A percentile compares a stretch with the other conserved stretches of the same genome.
These are phyloP conservation scores for Emydoidea blandingii DNA, from an alignment of 2,797 vertebrate genomes.

Conservation along the genomic window DNA sequence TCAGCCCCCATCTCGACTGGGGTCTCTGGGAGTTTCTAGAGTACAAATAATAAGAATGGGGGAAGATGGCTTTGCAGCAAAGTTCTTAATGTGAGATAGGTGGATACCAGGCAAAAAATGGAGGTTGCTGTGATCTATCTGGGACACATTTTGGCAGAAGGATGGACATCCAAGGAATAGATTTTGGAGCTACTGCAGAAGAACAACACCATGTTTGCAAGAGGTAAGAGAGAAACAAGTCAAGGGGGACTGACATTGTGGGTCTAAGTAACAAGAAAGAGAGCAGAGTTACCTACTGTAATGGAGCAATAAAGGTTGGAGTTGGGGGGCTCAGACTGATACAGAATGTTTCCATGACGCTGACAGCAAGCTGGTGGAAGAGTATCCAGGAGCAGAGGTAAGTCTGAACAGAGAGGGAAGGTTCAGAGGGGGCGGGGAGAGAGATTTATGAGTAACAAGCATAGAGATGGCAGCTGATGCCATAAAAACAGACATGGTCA, in stretches of 20 bases:
- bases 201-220: slow-evolving; percentile 1
- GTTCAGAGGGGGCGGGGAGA: slow-evolving; percentile 19
- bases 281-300: accelerated
- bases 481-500: not conserved
- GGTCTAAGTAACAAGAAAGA: slow-evolving; percentile 7
- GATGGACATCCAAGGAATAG: not conserved
- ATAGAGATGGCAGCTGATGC: slow-evolving; percentile 39
- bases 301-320: slow-evolving; percentile 3
- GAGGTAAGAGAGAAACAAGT: not conserved
- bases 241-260: not conserved
- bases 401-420: slow-evolving; percentile 60
- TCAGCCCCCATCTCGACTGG: not conserved
- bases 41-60: not conserved
- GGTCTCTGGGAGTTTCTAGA: not conserved
- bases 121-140: not conserved
- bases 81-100: not conserved
- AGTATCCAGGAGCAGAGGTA: slow-evolving; percentile 58
- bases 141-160: not conserved
- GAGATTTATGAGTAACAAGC: slow-evolving; percentile 59
- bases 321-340: slow-evolving; percentile 46
- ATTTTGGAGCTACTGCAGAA: slow-evolving; percentile 10
- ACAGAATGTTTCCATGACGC: slow-evolving; percentile 47
- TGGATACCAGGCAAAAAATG: not conserved
- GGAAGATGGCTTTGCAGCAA: slow-evolving; percentile 1
- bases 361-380: slow-evolving; percentile 60